These are phyloP conservation scores for Cremastinae sp. DNA, from an alignment of 2,888 invertebrate species.

Conservation along the genomic window DNA sequence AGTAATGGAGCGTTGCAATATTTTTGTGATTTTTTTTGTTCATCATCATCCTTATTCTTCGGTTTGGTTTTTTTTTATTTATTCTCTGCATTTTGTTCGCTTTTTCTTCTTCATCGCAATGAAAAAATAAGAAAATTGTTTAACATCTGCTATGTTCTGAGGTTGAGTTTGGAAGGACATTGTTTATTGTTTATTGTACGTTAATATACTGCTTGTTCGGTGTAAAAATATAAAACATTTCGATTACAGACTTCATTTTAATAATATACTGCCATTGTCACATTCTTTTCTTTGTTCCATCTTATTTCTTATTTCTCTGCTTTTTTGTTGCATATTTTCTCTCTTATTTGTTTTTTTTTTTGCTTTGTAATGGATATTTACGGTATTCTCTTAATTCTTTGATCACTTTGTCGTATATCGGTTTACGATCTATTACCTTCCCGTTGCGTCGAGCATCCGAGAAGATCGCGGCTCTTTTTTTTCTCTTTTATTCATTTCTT, in stretches of 20 bases:
- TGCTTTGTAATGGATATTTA: conserved; percentile 55
- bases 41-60: conserved; percentile 11
- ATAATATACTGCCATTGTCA: conserved; percentile 66
- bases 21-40: conserved; percentile 2
- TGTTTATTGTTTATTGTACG: conserved; percentile 74
- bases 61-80: conserved; percentile 22
- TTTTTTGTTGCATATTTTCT: conserved; percentile 38
- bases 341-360: conserved; percentile 44
- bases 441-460: conserved; percentile 55
- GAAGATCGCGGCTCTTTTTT: conserved; percentile 40
- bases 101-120: conserved; percentile 65
- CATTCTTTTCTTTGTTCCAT: conserved; percentile 45
- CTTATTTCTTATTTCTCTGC: conserved; percentile 47
- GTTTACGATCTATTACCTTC: conserved; percentile 39
- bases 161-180: conserved; percentile 79
- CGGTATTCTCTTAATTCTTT: conserved; percentile 60
- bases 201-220: conserved; percentile 69
- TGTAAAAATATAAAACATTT: conserved; percentile 79
- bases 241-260: conserved; percentile 74
- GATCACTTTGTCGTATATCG: conserved; percentile 61
- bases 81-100: conserved; percentile 11
- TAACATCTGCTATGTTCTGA: conserved; percentile 77
- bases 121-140: conserved; percentile 76
- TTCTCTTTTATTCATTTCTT: too few species aligned
- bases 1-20: conserved; percentile 36